A percentile compares a stretch with the other conserved stretches of the same genome.
phyloP scores from a whole-genome alignment of 1,140 invertebrate genomes.

The Penaeus chinensis region DNA sequence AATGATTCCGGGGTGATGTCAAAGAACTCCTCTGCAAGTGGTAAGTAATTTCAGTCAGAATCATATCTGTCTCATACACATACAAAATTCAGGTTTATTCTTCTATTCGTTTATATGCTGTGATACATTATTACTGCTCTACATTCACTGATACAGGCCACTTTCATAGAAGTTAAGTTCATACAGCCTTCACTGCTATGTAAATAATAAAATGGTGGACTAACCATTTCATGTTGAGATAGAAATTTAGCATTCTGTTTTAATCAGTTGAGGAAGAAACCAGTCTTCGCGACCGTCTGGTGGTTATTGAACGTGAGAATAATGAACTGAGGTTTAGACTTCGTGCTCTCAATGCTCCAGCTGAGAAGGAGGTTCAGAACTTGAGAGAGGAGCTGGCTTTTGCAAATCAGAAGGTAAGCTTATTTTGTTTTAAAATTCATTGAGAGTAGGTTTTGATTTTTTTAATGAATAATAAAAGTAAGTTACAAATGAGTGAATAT shows the following conservation, averaged over 20 bases:
- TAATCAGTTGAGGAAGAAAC: slow-evolving; percentile 10
- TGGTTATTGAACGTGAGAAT: slow-evolving; percentile 16
- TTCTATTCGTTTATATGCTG: too few relatives aligned
- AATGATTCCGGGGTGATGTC: background rate
- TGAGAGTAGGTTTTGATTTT: too few relatives aligned
- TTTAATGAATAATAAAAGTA: background rate
- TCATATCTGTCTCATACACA: too few relatives aligned
- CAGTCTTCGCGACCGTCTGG: slow-evolving; percentile 11
- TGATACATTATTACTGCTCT: too few relatives aligned
- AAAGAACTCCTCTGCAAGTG: background rate
- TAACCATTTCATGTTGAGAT: too few relatives aligned
- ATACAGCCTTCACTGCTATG: too few relatives aligned
- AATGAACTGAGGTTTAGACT: slow-evolving; percentile 42
- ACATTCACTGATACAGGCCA: too few relatives aligned
- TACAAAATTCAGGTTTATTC: too few relatives aligned
- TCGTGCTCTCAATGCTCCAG: slow-evolving; percentile 37
- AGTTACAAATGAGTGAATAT: too few relatives aligned
- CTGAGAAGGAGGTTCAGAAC: slow-evolving; percentile 25
- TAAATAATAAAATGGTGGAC: too few relatives aligned
- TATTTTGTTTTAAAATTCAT: background rate
- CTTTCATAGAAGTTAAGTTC: too few relatives aligned
- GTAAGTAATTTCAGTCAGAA: background rate
- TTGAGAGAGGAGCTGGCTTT: slow-evolving; percentile 27
- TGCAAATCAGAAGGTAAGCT: slow-evolving; percentile 35
- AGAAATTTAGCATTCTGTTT: background rate